These are phyloP conservation scores for Drosophila robusta DNA, from an alignment of 2,888 invertebrate genomes.

Conservation along the genomic window DNA sequence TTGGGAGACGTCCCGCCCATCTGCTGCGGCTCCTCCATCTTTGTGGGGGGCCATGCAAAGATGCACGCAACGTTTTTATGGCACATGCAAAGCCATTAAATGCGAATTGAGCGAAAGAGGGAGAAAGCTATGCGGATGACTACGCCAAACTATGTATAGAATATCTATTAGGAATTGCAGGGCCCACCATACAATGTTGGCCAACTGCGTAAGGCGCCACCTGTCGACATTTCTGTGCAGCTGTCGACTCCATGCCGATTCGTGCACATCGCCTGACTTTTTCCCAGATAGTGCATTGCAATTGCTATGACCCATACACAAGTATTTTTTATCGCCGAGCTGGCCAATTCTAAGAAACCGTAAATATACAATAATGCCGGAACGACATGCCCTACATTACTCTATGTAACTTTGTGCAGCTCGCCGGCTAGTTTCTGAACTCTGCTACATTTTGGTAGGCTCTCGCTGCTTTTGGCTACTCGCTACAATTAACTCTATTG, in stretches of 20 bases:
- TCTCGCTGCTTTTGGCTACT: background rate
- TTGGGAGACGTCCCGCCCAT: too few species aligned
- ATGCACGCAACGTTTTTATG: conserved; percentile 64
- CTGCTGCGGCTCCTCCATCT: conserved; percentile 1
- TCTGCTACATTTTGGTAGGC: background rate
- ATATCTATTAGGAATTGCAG: conserved; percentile 53
- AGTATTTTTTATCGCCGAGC: conserved; percentile 14
- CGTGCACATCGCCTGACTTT: conserved; percentile 8
- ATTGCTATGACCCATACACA: conserved; percentile 20
- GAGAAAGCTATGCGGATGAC: conserved; percentile 47
- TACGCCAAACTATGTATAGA: conserved; percentile 58
- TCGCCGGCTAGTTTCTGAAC: background rate
- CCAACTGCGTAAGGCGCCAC: conserved; percentile 36
- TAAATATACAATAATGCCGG: background rate
- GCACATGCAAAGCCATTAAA: conserved; percentile 59
- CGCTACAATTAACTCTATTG: background rate
- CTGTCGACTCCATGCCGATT: conserved; percentile 2
- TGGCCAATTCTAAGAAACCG: conserved; percentile 15
- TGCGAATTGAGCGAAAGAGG: conserved; percentile 22
- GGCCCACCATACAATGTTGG: conserved; percentile 35
- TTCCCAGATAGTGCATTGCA: conserved; percentile 11
- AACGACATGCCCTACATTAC: background rate
- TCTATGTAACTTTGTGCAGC: background rate
- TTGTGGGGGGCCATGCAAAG: conserved; percentile 37
- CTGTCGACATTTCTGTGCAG: conserved; percentile 27